Conservation (phyloP, 2,797 vertebrate genomes). For the Scyliorhinus canicula region DNA sequence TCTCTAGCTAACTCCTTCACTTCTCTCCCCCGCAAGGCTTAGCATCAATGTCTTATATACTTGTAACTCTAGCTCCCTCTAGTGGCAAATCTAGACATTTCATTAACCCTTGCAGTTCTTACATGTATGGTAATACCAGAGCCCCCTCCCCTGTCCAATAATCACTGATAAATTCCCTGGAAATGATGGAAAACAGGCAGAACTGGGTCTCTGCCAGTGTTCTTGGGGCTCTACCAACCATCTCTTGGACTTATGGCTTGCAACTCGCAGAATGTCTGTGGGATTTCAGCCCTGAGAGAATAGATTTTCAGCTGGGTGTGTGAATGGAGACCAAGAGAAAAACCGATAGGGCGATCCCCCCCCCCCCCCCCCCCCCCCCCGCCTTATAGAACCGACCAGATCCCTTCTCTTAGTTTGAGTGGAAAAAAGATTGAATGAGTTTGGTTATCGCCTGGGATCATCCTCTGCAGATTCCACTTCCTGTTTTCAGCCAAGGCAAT, state of each 20-base stretch:
- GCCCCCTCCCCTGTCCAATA: background rate
- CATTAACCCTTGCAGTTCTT: no score
- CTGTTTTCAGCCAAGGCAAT: background rate
- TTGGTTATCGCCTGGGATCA: background rate
- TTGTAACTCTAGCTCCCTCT: no score
- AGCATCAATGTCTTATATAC: no score
- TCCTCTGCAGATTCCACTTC: background rate
- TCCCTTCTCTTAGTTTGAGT: background rate
- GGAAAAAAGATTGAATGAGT: background rate
- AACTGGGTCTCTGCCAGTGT: background rate
- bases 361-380: no score
- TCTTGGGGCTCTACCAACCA: background rate
- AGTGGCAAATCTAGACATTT: no score
- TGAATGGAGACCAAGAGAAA: background rate
- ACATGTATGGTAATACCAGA: no score
- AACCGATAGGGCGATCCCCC: background rate
- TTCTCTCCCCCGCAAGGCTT: no score
- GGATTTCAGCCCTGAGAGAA: background rate
- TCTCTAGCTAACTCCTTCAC: no score
- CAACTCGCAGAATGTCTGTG: background rate
- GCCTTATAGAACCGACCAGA: background rate
- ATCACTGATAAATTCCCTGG: background rate
- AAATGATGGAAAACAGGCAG: background rate
- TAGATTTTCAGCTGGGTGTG: background rate
- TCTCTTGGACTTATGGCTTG: background rate